Base-by-base conservation (phyloP, 2,113 vertebrate genomes). In the Spilogale gracilis region DNA sequence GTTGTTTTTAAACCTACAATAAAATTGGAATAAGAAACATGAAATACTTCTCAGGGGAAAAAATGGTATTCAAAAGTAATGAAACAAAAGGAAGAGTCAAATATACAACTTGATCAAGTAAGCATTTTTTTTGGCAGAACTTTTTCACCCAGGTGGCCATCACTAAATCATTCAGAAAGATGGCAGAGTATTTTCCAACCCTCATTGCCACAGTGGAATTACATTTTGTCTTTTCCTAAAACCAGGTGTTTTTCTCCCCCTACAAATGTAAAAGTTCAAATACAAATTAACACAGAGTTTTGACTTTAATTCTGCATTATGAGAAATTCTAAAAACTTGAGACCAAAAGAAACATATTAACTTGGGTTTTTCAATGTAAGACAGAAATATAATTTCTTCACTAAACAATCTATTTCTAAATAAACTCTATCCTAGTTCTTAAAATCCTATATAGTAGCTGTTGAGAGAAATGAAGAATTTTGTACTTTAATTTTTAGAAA, bases 401-500 rank as follows among this genome's bases (percentile, higher is more conserved):
- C 81, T 92, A 82, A 90, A 65, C 3, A 67, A 94, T 79, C 89
- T 91, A 91, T 86, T 95, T 79, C 91, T 45, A 93, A 96, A 85
- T 89, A 96, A 97, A 97, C 80, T 92, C 89, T 43, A 97, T 56
- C 43, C 43, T 60, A 92, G 1, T 85, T 43, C 78, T 91, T 94
- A 93, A 96, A 96, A 94, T 89, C 58, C 89, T 95, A 96, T 73
- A 81, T 48, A 95, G 69, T 52, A 90, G 43, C 67, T 93, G 1
- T 61, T 95, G 56, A 82, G 52, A 83, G 17, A 92, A 95, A 96
- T 95, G 67, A 97, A 30, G 96, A 95, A 85, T 78, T 85, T 9
- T 94, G 14, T 50, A 95, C 94, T 97, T 98, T 96, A 97, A 96
- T 91, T 98, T 97, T 96, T 91, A 94, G 38, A 79, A 89, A 93